Evolutionary conservation across 2,888 invertebrate species (phyloP), one percentile per base, ranked within the genome.

Genomic region (Orgyia antiqua): DNA sequence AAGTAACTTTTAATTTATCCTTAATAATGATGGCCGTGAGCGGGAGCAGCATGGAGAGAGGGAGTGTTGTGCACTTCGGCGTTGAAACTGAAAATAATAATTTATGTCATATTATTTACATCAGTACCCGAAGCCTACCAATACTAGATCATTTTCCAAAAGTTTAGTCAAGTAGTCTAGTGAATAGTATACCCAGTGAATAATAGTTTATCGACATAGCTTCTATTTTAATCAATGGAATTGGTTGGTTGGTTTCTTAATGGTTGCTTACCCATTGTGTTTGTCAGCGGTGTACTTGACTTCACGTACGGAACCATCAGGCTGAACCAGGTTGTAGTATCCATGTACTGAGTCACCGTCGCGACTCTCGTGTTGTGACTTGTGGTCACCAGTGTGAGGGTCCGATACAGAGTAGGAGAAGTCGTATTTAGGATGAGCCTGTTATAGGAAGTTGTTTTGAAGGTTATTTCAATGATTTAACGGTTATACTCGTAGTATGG

Each of bases 261-360:
- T n/a, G n/a, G n/a, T n/a, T 3, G 31, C 42, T 39, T 51, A 54
- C 58, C 78, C 54, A 8, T 39, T 27, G 36, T 54, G 57, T 27
- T 28, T 48, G 8, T 87, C 87, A 34, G 73, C 69, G 44, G 64
- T 59, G 60, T 73, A 88, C 47, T 87, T 84, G 18, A 88, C 88
- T 36, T 83, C 87, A 54, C 88, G 80, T 29, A 84, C 65, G 49
- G 88, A 60, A 36, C 71, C 87, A 10, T 87, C 87, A 29, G 88
- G 87, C 55, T 88, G 87, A 42, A 83, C 76, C 33, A 88, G 69
- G 17, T 83, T 80, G 67, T 90, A 90, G 57, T 48, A 44, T 31
- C 90, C 90, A 59, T 88, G 87, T 32, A 90, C 90, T 29, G 73
- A 70, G 58, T 87, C 88, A 15, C 88, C 88, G 43, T 87, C 87